phyloP scores from a whole-genome alignment of 2,888 invertebrate species.

The Volucella inflata region DNA sequence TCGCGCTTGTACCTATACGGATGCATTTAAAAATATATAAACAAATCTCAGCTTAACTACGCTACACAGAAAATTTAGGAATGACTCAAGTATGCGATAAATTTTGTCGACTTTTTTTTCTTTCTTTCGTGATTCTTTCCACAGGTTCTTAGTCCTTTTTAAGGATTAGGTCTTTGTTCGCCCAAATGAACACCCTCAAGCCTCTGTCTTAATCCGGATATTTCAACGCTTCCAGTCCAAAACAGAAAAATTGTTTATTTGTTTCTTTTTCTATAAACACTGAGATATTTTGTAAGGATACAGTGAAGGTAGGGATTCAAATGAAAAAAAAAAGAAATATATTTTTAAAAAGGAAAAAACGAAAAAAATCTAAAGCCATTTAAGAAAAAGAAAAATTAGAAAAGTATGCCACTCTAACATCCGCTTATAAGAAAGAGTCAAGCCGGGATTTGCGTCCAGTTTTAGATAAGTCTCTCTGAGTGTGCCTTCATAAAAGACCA shows the following conservation, averaged over 20 bases:
- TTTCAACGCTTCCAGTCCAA: slow-evolving; percentile 64
- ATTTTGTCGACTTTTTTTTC: slow-evolving; percentile 6
- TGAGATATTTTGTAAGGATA: no score
- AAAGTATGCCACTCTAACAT: slow-evolving; percentile 61
- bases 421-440: slow-evolving; percentile 66
- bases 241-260: slow-evolving; percentile 41
- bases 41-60: slow-evolving; percentile 7
- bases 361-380: background rate
- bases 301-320: no score
- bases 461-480: slow-evolving; percentile 22
- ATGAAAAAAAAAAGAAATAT: background rate
- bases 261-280: background rate
- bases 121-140: background rate
- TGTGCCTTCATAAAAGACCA: background rate
- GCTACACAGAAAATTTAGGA: slow-evolving; percentile 8
- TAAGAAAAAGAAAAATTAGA: background rate
- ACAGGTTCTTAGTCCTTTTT: slow-evolving; percentile 27
- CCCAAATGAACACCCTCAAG: slow-evolving; percentile 8
- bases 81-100: slow-evolving; percentile 23
- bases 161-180: slow-evolving; percentile 42
- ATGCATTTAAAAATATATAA: background rate
- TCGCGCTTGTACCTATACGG: slow-evolving; percentile 23
- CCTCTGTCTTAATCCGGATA: slow-evolving; percentile 60
- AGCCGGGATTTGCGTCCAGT: slow-evolving; percentile 63
- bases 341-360: slow-evolving; percentile 1